Evolutionary conservation across 2,113 vertebrate genomes (phyloP), one percentile per base, ranked within the genome.

Genomic region (Calidris pugnax): DNA sequence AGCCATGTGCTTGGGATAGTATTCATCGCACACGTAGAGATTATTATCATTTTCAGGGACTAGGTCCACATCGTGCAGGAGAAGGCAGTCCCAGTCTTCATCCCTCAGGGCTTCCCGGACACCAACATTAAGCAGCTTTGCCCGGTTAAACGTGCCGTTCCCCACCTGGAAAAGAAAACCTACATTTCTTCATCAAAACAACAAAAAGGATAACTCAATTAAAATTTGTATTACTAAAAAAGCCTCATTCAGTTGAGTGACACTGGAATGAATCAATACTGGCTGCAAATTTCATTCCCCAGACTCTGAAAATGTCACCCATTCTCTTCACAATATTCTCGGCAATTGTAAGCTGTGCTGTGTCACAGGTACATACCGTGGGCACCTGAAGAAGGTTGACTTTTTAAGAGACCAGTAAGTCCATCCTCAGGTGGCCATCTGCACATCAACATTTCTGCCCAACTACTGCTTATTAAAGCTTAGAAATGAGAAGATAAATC

Each of bases 11-110:
- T 98, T 98, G 90, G 97, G 98, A 68, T 96, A 97, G 59, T 95
- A 92, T 5, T 96, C 95, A 63, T 98, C 97, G 4, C 98, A 98
- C 55, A 98, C 53, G 5, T 98, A 98, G 35, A 97, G 91, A 81
- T 98, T 98, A 69, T 98, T 96, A 66, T 98, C 98, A 9, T 98
- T 98, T 92, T 98, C 98, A 45, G 98, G 98, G 30, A 98, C 92
- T 6, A 98, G 95, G 77, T 98, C 83, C 14, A 98, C 92, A 17
- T 98, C 97, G 3, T 98, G 98, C n/a, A 98, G 90, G 32, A 98
- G 89, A 22, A 98, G 94, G 82, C 98, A 98, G 94, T 98, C 98
- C 98, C 98, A 98, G 73, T 98, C 97, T 26, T 98, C 97, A 85
- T 98, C 98, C 59, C 96, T 98, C 95, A 98, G 85, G 87, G 98